Conservation (phyloP, 2,797 vertebrate species). For the Paguma larvata region DNA sequence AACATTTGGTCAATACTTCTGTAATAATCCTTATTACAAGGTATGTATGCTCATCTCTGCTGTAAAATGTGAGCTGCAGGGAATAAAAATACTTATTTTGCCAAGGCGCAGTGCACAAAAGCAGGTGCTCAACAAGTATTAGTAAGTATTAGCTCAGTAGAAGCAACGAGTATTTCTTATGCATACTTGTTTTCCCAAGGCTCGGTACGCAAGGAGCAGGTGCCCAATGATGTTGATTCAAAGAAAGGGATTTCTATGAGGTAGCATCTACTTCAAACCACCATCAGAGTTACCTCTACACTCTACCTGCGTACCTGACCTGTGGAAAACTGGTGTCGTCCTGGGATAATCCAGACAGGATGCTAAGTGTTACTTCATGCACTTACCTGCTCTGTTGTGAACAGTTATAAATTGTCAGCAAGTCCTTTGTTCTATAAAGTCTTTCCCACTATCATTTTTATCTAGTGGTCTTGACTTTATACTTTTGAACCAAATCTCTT, state of each 20-base stretch:
- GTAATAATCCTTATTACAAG: not conserved
- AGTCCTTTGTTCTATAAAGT: not conserved
- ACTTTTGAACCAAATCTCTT: not conserved
- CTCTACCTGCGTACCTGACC: not conserved
- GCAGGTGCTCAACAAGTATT: not conserved
- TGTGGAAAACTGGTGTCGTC: not conserved
- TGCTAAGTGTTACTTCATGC: not conserved
- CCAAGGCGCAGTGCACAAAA: not conserved
- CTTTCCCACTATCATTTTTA: not conserved
- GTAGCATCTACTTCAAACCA: not conserved
- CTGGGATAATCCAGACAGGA: not conserved
- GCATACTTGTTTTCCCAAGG: not conserved
- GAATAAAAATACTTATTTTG: not conserved
- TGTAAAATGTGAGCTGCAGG: not conserved
- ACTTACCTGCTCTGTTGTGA: not conserved
- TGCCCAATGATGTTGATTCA: not conserved
- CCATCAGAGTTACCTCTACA: not conserved
- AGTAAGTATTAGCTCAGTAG: not conserved
- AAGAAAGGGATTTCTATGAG: not conserved
- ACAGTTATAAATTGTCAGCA: not conserved
- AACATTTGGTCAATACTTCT: not conserved
- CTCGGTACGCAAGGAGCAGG: not conserved
- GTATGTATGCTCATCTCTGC: not conserved
- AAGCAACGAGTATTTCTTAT: not conserved
- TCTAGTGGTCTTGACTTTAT: not conserved